A percentile compares a stretch with the other conserved stretches of the same genome.
Evolutionary conservation across 1,140 invertebrate genomes (phyloP).

Genomic region (Archivesica marissinica): DNA sequence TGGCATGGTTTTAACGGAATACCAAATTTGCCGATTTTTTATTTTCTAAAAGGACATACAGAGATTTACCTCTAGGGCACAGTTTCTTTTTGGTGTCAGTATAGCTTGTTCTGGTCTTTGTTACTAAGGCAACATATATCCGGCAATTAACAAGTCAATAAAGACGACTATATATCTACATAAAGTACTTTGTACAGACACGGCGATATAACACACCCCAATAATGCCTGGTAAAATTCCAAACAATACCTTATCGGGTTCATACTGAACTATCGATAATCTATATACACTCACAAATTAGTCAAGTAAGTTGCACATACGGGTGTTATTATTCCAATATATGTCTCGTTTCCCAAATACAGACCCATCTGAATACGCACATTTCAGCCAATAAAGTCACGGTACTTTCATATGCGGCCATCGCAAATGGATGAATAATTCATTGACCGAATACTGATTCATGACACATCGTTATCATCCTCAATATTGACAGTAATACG

Average conservation of each 20-base stretch:
- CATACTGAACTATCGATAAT: constrained; percentile 20
- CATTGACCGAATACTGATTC: constrained; percentile 32
- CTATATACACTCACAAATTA: constrained; percentile 23
- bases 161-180: too few relatives aligned
- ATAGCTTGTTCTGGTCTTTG: too few relatives aligned
- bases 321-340: neutral
- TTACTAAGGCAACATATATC: neutral
- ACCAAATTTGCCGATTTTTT: too few relatives aligned
- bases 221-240: neutral
- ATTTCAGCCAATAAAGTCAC: neutral
- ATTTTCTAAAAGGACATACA: too few relatives aligned
- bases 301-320: constrained; percentile 11
- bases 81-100: too few relatives aligned
- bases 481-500: neutral
- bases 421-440: constrained; percentile 19
- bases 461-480: constrained; percentile 37
- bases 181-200: too few relatives aligned
- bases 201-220: neutral
- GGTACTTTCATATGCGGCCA: neutral
- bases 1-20: too few relatives aligned
- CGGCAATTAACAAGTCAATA: neutral
- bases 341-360: neutral
- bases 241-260: constrained; percentile 6
- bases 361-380: neutral
- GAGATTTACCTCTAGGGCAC: too few relatives aligned